These are phyloP conservation scores for Caenorhabditis parvicauda DNA, from an alignment of 2,888 invertebrate species.

Conservation along the genomic window DNA sequence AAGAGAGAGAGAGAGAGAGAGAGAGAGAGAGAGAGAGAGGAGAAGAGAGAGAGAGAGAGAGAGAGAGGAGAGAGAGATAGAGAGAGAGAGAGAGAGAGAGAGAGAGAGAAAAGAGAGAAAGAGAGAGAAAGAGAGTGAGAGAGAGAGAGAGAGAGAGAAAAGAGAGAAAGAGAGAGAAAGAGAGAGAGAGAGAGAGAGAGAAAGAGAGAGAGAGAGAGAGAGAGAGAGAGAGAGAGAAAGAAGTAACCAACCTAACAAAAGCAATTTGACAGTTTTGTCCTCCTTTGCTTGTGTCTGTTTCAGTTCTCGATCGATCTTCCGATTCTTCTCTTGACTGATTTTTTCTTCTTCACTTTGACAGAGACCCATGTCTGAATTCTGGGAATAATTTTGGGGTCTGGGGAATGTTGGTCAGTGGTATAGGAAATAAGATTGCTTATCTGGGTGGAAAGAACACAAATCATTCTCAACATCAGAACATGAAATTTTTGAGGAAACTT, in stretches of 20 bases:
- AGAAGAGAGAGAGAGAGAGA: neutral
- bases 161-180: neutral
- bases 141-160: neutral
- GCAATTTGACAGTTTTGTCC: conserved; percentile 53
- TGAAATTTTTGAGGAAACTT: too few species aligned
- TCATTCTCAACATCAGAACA: neutral
- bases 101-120: neutral
- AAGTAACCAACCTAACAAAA: conserved; percentile 48
- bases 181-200: neutral
- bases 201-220: neutral
- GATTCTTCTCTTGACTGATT: conserved; percentile 32
- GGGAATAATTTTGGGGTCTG: neutral
- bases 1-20: neutral
- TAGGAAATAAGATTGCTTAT: neutral
- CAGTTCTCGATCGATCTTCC: conserved; percentile 54
- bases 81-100: neutral
- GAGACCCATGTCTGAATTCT: conserved; percentile 46
- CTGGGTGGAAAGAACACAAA: neutral
- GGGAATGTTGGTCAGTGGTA: neutral
- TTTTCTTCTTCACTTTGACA: conserved; percentile 61
- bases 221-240: neutral
- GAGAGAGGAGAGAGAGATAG: neutral
- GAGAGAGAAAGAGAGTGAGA: neutral
- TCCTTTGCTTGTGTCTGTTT: conserved; percentile 39
- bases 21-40: neutral